Evolutionary conservation across 2,113 vertebrate genomes (phyloP), one percentile per base, ranked within the genome.

Genomic region (Gallinago paraguaiae): DNA sequence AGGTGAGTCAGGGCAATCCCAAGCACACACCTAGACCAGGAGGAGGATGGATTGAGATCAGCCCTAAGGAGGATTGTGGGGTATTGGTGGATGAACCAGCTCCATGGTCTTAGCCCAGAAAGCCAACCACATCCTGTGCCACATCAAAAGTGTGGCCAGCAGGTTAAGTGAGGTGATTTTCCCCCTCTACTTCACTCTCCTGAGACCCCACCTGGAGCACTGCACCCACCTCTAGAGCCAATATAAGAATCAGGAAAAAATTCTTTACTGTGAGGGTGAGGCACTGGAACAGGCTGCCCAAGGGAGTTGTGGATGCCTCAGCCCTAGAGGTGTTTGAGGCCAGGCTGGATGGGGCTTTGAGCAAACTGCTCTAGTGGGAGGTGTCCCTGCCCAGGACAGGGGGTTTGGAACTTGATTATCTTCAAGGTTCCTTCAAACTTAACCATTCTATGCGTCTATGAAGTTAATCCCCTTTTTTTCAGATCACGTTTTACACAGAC

Each of bases 401-500:
- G 46, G 19, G 46, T 10, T 46, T 22, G 20, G 61, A 31, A 45
- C 9, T 45, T 9, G 3, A 31, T 43, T 13, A 45, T 65, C 28
- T 65, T 43, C 14, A 20, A 45, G 28, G 30, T 45, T 43, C 63
- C 41, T 65, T 65, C 30, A 30, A 45, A 65, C 63, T 31, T 22
- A 65, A 31, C 41, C 19, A 3, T 65, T 45, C 28, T 22, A 13
- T 63, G 39, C 24, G 39, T 39, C 35, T 61, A 25, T 37, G 6
- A 8, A 20, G 4, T 23, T 3, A 54, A 31, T 22, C 17, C 16
- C 5, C 5, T 0, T 13, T 64, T 48, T 35, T 39, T 10, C 5
- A 3, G 24, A 3, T 22, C 17, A 0, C 0, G 4, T 23, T 70
- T 65, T 20, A 9, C 19, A 22, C 20, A 11, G 31, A 45, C 4